Base-by-base conservation (phyloP, 2,888 invertebrate genomes). In the Steromphala cineraria region DNA sequence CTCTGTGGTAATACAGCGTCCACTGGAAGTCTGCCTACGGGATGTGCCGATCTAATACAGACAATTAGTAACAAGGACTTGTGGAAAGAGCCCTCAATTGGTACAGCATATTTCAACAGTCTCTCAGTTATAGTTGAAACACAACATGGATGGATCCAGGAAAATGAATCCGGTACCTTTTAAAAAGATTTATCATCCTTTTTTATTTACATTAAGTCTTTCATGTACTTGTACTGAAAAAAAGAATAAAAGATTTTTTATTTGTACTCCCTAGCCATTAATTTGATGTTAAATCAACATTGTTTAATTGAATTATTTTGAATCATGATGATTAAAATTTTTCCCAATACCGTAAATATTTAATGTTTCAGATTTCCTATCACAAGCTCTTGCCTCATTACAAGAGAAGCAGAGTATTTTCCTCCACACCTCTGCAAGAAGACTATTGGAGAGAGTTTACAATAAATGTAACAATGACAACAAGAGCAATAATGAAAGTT, bases 81-180 rank as follows among this genome's bases (percentile, higher is more conserved):
- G 40, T 71, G 31, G 28, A 53, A 53, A 46, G 79, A 79, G 19
- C 40, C 75, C 1, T 79, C 79, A 7, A 75, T 79, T 21, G 79
- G 74, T 4, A 79, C 79, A 2, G 74, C 79, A 15, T 79, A 75
- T 52, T 79, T 79, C 31, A 24, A 53, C 5, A 74, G 79, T 62
- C 55, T 79, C 24, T 40, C 55, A 1, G 13, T 31, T 13, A 36
- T 71, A 8, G 71, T 36, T 17, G n/a, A 36, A 36, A 71, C n/a
- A 3, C 19, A 7, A n/a, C 10, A 71, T 17, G 71, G 71, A n/a
- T 71, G 71, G 71, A 15, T 71, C 3, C 19, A 4, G 19, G 71
- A 71, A 19, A n/a, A 15, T 19, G 19, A 24, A 24, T 4, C 56
- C 3, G 56, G 56, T 56, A 56, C 7, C 1, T 21, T 56, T 36